These are phyloP conservation scores for Chrysolina americana DNA, from an alignment of 2,888 invertebrate species.

Conservation along the genomic window DNA sequence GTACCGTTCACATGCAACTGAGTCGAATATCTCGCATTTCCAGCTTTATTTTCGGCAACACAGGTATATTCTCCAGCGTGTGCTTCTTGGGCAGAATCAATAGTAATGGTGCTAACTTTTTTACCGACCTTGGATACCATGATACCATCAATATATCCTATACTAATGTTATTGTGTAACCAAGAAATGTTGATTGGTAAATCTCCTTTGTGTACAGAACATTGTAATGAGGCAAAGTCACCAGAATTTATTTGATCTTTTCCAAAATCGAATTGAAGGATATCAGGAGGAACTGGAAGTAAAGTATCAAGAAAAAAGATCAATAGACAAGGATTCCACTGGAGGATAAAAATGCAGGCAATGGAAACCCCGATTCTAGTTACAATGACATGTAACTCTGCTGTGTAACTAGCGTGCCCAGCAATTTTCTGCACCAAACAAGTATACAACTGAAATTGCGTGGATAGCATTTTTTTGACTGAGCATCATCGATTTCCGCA, in stretches of 20 bases:
- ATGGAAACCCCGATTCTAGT: slow-evolving; percentile 4
- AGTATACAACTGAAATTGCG: slow-evolving; percentile 5
- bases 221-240: slow-evolving; percentile 78
- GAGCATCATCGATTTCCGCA: too few species aligned
- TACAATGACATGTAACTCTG: slow-evolving; percentile 65
- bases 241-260: slow-evolving; percentile 78
- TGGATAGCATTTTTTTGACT: not conserved
- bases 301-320: too few species aligned
- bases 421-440: too few species aligned
- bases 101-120: slow-evolving; percentile 77
- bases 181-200: slow-evolving; percentile 81
- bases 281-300: slow-evolving; percentile 16
- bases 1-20: slow-evolving; percentile 79
- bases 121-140: slow-evolving; percentile 68
- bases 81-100: slow-evolving; percentile 79
- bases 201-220: slow-evolving; percentile 82
- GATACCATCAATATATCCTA: slow-evolving; percentile 60
- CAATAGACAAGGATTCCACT: not conserved
- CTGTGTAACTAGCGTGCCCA: slow-evolving; percentile 73
- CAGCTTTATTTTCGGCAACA: slow-evolving; percentile 78
- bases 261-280: slow-evolving; percentile 67
- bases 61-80: slow-evolving; percentile 86
- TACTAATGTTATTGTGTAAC: slow-evolving; percentile 79
- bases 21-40: slow-evolving; percentile 76
- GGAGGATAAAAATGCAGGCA: not conserved